These are phyloP conservation scores for Conchocele bisecta DNA, from an alignment of 2,888 invertebrate genomes.

Conservation along the genomic window DNA sequence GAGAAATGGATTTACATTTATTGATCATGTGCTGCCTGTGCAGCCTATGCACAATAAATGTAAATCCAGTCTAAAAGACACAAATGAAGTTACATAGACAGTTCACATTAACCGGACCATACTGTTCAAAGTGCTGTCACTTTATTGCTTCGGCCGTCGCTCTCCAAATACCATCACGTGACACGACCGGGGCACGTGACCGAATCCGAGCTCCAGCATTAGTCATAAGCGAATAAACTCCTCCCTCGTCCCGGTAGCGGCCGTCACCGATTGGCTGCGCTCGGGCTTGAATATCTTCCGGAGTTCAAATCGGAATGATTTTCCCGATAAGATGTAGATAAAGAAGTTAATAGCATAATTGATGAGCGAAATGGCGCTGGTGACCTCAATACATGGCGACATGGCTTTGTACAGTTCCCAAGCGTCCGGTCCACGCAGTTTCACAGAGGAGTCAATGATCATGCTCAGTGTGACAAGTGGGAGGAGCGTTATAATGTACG, in stretches of 20 bases:
- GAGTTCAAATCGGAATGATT: slow-evolving; percentile 71
- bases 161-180: too few species aligned
- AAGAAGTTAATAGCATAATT: slow-evolving; percentile 77
- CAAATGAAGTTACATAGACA: too few species aligned
- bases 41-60: too few species aligned
- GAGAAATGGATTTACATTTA: too few species aligned
- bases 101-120: too few species aligned
- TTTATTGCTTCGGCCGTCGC: too few species aligned
- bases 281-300: slow-evolving; percentile 56
- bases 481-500: slow-evolving; percentile 70
- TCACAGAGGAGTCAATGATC: slow-evolving; percentile 62
- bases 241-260: slow-evolving; percentile 28
- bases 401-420: slow-evolving; percentile 41
- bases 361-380: slow-evolving; percentile 67
- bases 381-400: slow-evolving; percentile 58
- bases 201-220: slow-evolving; percentile 3
- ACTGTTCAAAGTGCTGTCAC: too few species aligned
- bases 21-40: too few species aligned
- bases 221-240: slow-evolving; percentile 28
- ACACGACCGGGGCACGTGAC: too few species aligned
- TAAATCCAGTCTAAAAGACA: too few species aligned
- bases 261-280: slow-evolving; percentile 30
- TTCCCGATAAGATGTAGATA: slow-evolving; percentile 76
- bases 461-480: slow-evolving; percentile 72
- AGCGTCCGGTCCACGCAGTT: slow-evolving; percentile 36